These are phyloP conservation scores for Otus sunia DNA, from an alignment of 2,113 vertebrate genomes.

Conservation along the genomic window DNA sequence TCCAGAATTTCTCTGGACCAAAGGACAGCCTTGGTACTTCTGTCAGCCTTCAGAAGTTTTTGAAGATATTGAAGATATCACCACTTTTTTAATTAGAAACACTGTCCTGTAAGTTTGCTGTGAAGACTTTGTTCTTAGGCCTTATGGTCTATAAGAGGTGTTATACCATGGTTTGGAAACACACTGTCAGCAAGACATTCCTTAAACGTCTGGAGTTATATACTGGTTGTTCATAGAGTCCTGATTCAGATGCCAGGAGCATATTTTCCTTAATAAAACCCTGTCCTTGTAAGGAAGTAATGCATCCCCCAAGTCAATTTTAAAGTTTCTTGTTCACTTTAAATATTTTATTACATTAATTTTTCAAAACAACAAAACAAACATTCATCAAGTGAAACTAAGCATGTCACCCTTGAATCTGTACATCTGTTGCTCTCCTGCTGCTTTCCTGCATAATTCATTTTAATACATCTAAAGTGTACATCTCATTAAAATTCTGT, in stretches of 20 bases:
- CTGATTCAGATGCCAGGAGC: conserved; percentile 30
- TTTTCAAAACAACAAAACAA: conserved; percentile 81
- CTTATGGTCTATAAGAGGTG: background rate
- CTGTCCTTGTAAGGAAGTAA: conserved; percentile 38
- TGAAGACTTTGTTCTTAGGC: background rate
- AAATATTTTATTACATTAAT: conserved; percentile 82
- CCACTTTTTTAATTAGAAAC: background rate
- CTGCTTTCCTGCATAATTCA: conserved; percentile 79
- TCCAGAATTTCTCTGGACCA: background rate
- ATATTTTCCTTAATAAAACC: conserved; percentile 32
- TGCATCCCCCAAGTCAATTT: conserved; percentile 65
- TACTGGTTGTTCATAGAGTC: background rate
- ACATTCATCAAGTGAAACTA: conserved; percentile 82
- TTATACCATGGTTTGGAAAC: background rate
- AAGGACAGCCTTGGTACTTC: background rate
- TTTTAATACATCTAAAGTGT: conserved; percentile 74
- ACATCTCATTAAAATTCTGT: conserved; percentile 68
- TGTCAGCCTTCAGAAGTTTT: background rate
- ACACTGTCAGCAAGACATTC: background rate
- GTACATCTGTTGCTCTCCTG: conserved; percentile 75
- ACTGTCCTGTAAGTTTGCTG: background rate
- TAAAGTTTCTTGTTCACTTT: conserved; percentile 72
- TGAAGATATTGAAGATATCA: background rate
- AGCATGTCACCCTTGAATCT: conserved; percentile 76
- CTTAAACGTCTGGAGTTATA: background rate